Base-by-base conservation (phyloP, 2,888 invertebrate species). In the Temnothorax rugatulus region DNA sequence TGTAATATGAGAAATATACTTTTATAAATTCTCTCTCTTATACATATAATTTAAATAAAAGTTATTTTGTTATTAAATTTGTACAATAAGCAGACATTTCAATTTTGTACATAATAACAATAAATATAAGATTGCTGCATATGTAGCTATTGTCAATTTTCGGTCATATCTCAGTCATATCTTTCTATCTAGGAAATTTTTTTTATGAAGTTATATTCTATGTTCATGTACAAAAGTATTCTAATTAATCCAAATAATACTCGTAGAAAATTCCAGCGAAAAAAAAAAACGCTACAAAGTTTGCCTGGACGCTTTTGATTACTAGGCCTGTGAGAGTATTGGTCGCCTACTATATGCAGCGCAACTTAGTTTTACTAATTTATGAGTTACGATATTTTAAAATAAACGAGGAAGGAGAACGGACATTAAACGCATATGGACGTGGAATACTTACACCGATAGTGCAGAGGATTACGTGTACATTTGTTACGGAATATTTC, bases 381-480 rank as follows among this genome's bases (percentile, higher is more conserved):
- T 38, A 57, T 54, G n/a, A 74, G 29, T 74, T 75, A 50, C 34
- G 47, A 63, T 25, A 44, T 29, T 47, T 61, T 38, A 15, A 18
- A 54, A 44, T 25, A 29, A 54, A 68, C 15, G 4, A 44, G 7
- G 18, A 9, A 13, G 9, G 21, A 18, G 11, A 18, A 25, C 13
- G 7, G 8, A n/a, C n/a, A n/a, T n/a, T n/a, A n/a, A n/a, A n/a
- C n/a, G n/a, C n/a, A n/a, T n/a, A n/a, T n/a, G n/a, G n/a, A n/a
- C 29, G 4, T 44, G 29, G 4, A 18, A 41, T 84, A 89, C 89
- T 0, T 85, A 89, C 89, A 74, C 89, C 89, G 4, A 86, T 1
- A 13, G 91, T 91, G 76, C 92, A 92, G 34, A 92, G 86, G 21
- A 87, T 86, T 2, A 86, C 82, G 69, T 91, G 92, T 25, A 91